Percentiles rank a stretch among this genome's conserved stretches.
Conservation (phyloP, 2,797 vertebrate genomes). For the Tapera naevia region DNA sequence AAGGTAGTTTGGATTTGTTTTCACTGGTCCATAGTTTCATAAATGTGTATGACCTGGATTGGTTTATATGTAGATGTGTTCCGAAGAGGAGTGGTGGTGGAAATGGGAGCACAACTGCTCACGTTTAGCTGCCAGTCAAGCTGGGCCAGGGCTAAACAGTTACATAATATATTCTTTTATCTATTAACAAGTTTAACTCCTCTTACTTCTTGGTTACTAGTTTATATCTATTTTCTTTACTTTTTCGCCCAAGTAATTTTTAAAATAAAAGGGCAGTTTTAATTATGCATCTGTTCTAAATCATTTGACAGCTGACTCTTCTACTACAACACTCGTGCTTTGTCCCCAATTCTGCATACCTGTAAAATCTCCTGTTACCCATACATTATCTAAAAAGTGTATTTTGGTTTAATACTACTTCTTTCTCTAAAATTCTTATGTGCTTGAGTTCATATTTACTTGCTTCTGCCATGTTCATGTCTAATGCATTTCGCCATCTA, state of each 20-base stretch:
- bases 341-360: not conserved
- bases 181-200: not conserved
- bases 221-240: not conserved
- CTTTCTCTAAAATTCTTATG: not conserved
- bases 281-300: not conserved
- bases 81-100: too few species aligned
- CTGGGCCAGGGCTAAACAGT: too few species aligned
- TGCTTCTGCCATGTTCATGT: not conserved
- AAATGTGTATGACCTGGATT: rapidly evolving
- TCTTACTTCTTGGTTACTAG: not conserved
- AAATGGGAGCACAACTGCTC: too few species aligned
- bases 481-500: not conserved
- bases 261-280: not conserved
- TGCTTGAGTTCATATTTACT: not conserved
- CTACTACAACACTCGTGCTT: not conserved
- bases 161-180: not conserved
- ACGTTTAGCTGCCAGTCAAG: too few species aligned
- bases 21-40: not conserved
- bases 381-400: not conserved
- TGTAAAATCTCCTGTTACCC: not conserved
- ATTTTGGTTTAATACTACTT: not conserved
- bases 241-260: not conserved
- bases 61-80: not conserved
- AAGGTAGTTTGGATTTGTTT: not conserved
- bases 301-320: not conserved